Base-by-base conservation (phyloP, 2,113 vertebrate species). In the Antechinus flavipes region DNA sequence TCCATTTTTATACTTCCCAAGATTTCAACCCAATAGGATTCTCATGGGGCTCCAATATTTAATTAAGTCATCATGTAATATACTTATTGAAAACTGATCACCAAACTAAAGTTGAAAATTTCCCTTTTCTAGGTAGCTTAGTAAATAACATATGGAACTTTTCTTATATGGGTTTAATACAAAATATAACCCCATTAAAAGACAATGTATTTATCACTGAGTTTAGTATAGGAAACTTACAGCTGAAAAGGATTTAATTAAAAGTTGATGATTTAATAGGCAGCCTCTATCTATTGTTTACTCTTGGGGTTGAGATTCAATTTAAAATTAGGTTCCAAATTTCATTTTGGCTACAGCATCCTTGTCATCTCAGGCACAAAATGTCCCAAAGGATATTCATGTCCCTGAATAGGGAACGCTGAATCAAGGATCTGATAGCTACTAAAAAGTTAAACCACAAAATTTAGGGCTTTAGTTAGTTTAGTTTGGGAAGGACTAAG, bases 191-290 rank as follows among this genome's bases (percentile, higher is more conserved):
- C 97, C 97, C 52, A 98, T 98, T 98, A 98, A 98, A 98, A 97
- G 89, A 97, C 96, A 98, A 95, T 94, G 94, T 96, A 91, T 98
- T 98, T 98, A 98, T 98, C 98, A 98, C 95, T 96, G 91, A 84
- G 25, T 97, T 98, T 96, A 14, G 94, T 97, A 98, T 96, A 97
- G 96, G 95, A 97, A 98, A 96, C 97, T 95, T 96, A 95, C 54
- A 93, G 97, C 97, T 97, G 97, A 97, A 93, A 96, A 97, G 97
- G 95, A 98, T 98, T 98, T 99, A 99, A 99, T 99, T 98, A 99
- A 98, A 99, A 98, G 97, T 97, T 98, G 98, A 98, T 98, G 98
- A 98, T 98, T 99, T 99, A 98, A 98, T 98, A 97, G 98, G 98
- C 97, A 97, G 93, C 90, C 95, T 98, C 98, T 94, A 94, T 98